A percentile compares a stretch with the other conserved stretches of the same genome.
These are phyloP conservation scores for Sanderia malayensis DNA, from an alignment of 30 jellyfish, hydroid and myxozoan species.

Conservation along the genomic window DNA sequence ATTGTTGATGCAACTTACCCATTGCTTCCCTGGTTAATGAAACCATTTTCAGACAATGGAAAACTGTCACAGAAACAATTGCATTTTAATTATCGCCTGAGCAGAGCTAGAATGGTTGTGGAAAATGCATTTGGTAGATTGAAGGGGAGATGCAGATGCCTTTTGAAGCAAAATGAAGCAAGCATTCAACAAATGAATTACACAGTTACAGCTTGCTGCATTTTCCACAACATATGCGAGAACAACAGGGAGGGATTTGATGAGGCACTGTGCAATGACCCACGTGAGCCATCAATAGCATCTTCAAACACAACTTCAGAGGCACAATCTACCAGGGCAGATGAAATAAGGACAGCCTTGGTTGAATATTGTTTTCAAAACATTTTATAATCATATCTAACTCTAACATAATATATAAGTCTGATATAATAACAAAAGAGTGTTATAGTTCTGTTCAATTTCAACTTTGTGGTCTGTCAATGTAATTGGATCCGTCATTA, in stretches of 20 bases:
- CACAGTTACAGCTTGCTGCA: conserved; percentile 34
- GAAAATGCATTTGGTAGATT: conserved; percentile 66
- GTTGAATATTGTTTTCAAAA: too few species aligned
- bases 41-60: conserved; percentile 12
- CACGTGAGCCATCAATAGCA: too few species aligned
- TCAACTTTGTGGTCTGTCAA: too few species aligned
- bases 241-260: conserved; percentile 6
- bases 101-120: conserved; percentile 58
- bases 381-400: too few species aligned
- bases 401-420: too few species aligned
- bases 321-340: too few species aligned
- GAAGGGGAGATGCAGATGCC: conserved; percentile 35
- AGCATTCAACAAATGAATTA: neutral
- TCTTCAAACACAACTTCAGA: too few species aligned
- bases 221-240: conserved; percentile 39
- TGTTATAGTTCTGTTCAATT: too few species aligned
- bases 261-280: neutral
- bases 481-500: too few species aligned
- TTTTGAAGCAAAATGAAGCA: conserved; percentile 24
- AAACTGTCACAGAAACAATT: conserved; percentile 1
- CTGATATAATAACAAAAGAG: too few species aligned
- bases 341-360: too few species aligned
- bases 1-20: conserved; percentile 18
- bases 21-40: neutral
- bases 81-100: conserved; percentile 38